Conservation (phyloP, 2,113 vertebrate genomes). For the Cyanoderma ruficeps region DNA sequence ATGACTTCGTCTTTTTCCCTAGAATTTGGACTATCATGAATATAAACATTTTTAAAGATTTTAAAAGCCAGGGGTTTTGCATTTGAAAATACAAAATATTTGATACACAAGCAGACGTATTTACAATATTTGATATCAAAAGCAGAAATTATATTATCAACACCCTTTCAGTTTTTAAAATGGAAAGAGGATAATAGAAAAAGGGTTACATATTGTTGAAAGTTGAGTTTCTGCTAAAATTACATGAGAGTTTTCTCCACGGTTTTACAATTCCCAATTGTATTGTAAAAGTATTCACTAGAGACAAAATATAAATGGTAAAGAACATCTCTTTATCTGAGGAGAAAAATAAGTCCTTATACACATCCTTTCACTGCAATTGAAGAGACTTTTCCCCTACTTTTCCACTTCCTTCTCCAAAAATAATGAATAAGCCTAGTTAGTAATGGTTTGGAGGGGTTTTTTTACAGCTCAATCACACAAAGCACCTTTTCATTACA, state of each 20-base stretch:
- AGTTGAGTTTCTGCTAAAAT: background rate
- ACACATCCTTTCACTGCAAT: background rate
- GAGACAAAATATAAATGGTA: background rate
- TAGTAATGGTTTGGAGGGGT: background rate
- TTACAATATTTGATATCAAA: too few species aligned
- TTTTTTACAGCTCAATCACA: background rate
- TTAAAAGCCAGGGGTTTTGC: background rate
- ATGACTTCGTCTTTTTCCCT: background rate
- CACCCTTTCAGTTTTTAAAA: background rate
- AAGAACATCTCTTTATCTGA: background rate
- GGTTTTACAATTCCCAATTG: background rate
- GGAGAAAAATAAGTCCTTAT: background rate
- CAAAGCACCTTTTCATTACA: background rate
- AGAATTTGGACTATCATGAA: background rate
- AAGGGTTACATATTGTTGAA: background rate
- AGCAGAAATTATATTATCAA: background rate
- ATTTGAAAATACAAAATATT: background rate
- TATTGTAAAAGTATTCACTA: background rate
- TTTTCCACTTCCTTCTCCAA: background rate
- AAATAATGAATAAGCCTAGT: background rate
- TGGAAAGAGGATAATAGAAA: background rate
- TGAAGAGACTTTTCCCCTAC: background rate
- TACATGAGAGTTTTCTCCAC: background rate
- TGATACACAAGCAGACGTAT: too few species aligned
- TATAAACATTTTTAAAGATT: background rate